Base-by-base conservation (phyloP, 2,797 vertebrate genomes). In the Notoglanidium macrostoma region DNA sequence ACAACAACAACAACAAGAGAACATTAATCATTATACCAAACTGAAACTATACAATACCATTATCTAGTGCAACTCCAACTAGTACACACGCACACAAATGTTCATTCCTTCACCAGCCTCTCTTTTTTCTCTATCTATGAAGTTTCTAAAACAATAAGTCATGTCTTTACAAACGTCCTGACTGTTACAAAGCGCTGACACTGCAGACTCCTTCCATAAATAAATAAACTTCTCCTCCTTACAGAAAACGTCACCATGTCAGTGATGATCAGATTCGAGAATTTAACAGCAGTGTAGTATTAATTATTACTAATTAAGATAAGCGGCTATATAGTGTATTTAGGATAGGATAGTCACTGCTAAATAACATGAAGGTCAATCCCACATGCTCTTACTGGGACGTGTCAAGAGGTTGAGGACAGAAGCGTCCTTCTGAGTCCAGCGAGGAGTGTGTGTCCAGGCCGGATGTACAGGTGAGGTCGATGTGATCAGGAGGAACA, bases 371-470 rank as follows among this genome's bases (percentile, higher is more conserved):
- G 29, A 26, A 44, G 2, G 4, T 63, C 11, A 59, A 68, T 35
- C 21, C 57, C 23, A 3, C 3, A 5, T 17, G 57, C 15, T 68
- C 95, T 91, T 96, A 99, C 98, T 96, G 97, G 51, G 97, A 97
- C 12, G 97, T 98, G 91, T 98, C 97, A 83, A 97, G 95, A 83
- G 97, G 98, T 73, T 97, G 96, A 83, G 97, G 97, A 94, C 97
- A 97, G 93, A 99, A 97, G 90, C 95, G 96, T 87, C 95, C 97
- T 72, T 97, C 97, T 77, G 95, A 95, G 91, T 98, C 97, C n/a
- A 76, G 93, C 26, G 94, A 97, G 46, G 95, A 92, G 86, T 96
- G 97, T 89, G 95, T 95, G 92, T 98, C 97, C 92, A 93, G 93
- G 91, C 95, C 94, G 90, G 94, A 96, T 77, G 92, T 92, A 87